Conservation (phyloP, 2,888 invertebrate genomes). For the Aricia artaxerxes region DNA sequence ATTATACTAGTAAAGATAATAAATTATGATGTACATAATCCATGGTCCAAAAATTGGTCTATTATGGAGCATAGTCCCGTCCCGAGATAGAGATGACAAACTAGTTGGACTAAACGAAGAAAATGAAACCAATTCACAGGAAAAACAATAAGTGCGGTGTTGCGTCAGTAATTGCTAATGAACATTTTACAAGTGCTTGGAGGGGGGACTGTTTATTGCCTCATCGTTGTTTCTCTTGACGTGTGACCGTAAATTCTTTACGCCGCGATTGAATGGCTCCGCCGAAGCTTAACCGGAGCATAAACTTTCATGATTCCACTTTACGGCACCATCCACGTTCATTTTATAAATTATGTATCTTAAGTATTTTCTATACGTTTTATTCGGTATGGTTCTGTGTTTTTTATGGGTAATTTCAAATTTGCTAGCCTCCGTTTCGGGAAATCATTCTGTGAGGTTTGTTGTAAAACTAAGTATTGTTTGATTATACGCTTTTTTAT, state of each 20-base stretch:
- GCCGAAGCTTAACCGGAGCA: slow-evolving; percentile 77
- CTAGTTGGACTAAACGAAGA: background rate
- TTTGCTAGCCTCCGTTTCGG: background rate
- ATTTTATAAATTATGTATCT: slow-evolving; percentile 75
- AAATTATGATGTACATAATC: too few relatives aligned
- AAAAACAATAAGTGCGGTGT: background rate
- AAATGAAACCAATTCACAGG: background rate
- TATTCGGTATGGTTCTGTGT: slow-evolving; percentile 32
- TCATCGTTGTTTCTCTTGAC: slow-evolving; percentile 78
- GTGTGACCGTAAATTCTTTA: slow-evolving; percentile 78
- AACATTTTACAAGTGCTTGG: slow-evolving; percentile 71
- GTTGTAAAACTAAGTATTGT: background rate
- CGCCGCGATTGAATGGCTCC: slow-evolving; percentile 74
- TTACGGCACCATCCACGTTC: slow-evolving; percentile 74
- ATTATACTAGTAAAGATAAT: background rate
- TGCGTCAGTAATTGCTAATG: slow-evolving; percentile 64
- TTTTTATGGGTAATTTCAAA: slow-evolving; percentile 21
- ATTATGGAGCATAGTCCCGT: too few relatives aligned
- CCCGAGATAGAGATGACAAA: too few relatives aligned
- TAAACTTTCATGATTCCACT: slow-evolving; percentile 77
- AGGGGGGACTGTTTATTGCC: slow-evolving; percentile 72
- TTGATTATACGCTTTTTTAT: background rate
- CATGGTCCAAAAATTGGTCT: too few relatives aligned
- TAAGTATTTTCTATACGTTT: slow-evolving; percentile 50
- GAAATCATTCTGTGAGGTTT: background rate